Percentiles rank a stretch among this genome's conserved stretches.
Conservation (phyloP, 2,888 invertebrate genomes). For the Netelia fuscicornis region DNA sequence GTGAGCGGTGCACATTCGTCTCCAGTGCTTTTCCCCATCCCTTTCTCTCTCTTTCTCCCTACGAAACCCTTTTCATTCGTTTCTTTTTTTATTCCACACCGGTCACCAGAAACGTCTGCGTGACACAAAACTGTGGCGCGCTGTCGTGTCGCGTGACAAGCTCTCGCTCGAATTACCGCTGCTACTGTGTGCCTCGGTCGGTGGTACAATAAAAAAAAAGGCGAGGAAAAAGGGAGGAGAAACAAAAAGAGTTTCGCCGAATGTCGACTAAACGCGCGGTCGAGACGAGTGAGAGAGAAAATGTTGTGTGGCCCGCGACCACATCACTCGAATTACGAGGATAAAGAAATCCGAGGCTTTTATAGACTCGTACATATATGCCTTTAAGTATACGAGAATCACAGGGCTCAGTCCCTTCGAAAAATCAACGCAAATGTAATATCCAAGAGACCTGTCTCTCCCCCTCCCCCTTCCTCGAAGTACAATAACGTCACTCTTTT, state of each 20-base stretch:
- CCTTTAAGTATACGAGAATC: constrained; percentile 19
- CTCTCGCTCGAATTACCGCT: constrained; percentile 66
- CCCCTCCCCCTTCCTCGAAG: not conserved
- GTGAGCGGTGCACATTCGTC: constrained; percentile 43
- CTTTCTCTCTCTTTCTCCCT: not conserved
- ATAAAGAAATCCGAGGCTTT: constrained; percentile 58
- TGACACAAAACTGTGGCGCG: constrained; percentile 55
- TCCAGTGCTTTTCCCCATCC: not conserved
- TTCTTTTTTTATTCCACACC: constrained; percentile 30
- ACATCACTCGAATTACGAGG: constrained; percentile 57
- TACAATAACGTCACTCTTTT: constrained; percentile 28
- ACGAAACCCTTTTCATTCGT: constrained; percentile 40
- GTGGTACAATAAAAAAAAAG: not conserved
- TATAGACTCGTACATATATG: constrained; percentile 1
- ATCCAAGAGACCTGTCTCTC: constrained; percentile 38
- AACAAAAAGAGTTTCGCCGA: constrained; percentile 38
- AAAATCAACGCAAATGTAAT: constrained; percentile 57
- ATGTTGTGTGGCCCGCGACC: constrained; percentile 20
- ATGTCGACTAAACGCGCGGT: constrained; percentile 43
- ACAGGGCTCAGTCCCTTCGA: constrained; percentile 41
- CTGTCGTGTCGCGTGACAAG: constrained; percentile 66
- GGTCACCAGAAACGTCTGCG: constrained; percentile 48
- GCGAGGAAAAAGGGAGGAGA: not conserved
- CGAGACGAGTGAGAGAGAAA: constrained; percentile 18
- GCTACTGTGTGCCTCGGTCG: constrained; percentile 1